phyloP scores from a whole-genome alignment of 2,113 vertebrate genomes.

The Illadopsis cleaveri region DNA sequence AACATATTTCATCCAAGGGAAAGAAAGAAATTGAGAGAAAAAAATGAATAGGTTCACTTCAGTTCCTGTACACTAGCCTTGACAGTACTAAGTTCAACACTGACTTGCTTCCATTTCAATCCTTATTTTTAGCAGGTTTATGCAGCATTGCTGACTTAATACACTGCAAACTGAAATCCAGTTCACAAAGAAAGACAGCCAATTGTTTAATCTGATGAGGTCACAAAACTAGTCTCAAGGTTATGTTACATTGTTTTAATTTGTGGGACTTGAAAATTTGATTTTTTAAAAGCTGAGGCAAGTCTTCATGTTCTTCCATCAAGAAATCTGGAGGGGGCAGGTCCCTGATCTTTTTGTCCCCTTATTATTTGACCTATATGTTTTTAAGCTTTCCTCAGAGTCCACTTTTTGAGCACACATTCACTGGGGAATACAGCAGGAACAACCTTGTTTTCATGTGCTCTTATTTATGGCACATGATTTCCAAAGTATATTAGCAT shows the following conservation, averaged over 20 bases:
- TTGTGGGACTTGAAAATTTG: background rate
- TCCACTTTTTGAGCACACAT: background rate
- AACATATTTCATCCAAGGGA: background rate
- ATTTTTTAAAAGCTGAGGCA: background rate
- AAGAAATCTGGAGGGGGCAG: background rate
- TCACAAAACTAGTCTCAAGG: background rate
- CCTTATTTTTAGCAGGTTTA: background rate
- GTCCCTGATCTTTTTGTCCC: background rate
- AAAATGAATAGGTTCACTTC: background rate
- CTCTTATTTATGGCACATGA: background rate
- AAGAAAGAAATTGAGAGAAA: background rate
- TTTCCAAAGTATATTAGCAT: background rate
- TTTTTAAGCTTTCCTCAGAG: background rate
- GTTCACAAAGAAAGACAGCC: background rate
- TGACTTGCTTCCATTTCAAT: slow-evolving; percentile 15
- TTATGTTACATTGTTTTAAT: background rate
- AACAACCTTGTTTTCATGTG: background rate
- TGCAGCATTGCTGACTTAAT: slow-evolving; percentile 15
- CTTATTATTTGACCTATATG: background rate
- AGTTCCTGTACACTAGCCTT: background rate
- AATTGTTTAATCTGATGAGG: background rate
- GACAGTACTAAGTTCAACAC: background rate
- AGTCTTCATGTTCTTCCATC: background rate
- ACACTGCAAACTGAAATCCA: background rate
- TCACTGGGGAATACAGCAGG: background rate